Base-by-base conservation (phyloP, 2,113 vertebrate genomes). In the Erythrolamprus reginae region DNA sequence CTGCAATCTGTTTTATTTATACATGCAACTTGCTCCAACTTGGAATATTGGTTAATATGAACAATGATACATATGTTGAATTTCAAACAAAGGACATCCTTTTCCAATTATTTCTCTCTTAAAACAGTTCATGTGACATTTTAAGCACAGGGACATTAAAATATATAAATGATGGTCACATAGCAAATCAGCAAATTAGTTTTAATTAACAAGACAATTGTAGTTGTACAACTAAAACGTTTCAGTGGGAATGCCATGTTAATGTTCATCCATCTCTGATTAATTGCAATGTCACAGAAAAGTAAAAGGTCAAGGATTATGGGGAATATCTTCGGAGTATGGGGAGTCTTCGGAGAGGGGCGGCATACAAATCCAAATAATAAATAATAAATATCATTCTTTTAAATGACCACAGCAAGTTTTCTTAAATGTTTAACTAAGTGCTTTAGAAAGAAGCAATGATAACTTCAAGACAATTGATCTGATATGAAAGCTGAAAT, bases 231-330 rank as follows among this genome's bases (percentile, higher is more conserved):
- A 21, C 12, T 24, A 65, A 10, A 48, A 38, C 17, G 82, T 70
- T 17, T 86, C 50, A 88, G 15, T 52, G 17, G 45, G n/a, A 84
- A 38, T 2, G 12, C 10, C 26, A 52, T 53, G 33, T 65, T 70
- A 65, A 83, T 70, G 15, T 28, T 53, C 38, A 89, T 45, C 17
- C 45, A 19, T 28, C 55, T 23, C 65, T 88, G 48, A 23, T 6
- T 24, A 28, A 23, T 24, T 86, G 42, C n/a, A 88, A 89, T 51
- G 88, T 45, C 87, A 24, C 89, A 90, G 12, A 82, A 92, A 91
- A 26, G 65, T 1, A 93, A 42, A 13, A 82, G 28, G 28, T 26
- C 51, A 8, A 85, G 92, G 13, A 92, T 53, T 0, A 0, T 53
- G 92, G 70, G 84, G 9, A 2, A 48, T 89, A n/a, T n/a, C n/a